Conservation (phyloP, 2,797 vertebrate genomes). For the Onychomys leucogaster region DNA sequence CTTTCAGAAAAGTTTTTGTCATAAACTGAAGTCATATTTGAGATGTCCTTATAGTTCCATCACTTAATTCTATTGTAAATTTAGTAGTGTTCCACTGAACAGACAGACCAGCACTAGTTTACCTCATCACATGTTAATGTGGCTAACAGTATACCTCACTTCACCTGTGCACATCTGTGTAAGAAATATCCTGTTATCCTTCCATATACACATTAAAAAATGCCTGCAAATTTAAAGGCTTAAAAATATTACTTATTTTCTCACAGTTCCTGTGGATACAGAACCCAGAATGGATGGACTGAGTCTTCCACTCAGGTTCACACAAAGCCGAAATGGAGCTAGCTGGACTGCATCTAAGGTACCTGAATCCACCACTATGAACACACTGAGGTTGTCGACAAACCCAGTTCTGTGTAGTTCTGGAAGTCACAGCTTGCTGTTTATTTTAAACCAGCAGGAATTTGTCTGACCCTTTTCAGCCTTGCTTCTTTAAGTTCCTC, state of each 20-base stretch:
- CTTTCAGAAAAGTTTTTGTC: not conserved
- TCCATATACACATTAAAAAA: not conserved
- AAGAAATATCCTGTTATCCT: not conserved
- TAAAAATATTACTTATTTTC: not conserved
- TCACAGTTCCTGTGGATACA: not conserved
- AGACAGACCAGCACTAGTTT: not conserved
- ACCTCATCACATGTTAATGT: not conserved
- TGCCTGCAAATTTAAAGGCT: not conserved
- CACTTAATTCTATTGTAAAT: not conserved
- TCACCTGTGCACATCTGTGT: not conserved
- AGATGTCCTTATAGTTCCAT: constrained; percentile 64
- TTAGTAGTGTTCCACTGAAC: too few relatives aligned
- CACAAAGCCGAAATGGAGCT: not conserved
- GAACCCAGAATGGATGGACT: not conserved
- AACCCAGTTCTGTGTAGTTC: not conserved
- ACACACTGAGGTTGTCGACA: not conserved
- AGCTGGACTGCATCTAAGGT: not conserved
- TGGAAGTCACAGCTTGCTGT: not conserved
- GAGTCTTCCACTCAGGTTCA: not conserved
- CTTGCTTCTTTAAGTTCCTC: not conserved
- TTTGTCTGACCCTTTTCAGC: not conserved
- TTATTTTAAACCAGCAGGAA: not conserved
- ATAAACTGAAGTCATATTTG: constrained; percentile 25
- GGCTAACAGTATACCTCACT: not conserved
- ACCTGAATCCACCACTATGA: not conserved